Evolutionary conservation across 2,888 invertebrate species (phyloP).

Genomic region (Lycaena phlaeas): DNA sequence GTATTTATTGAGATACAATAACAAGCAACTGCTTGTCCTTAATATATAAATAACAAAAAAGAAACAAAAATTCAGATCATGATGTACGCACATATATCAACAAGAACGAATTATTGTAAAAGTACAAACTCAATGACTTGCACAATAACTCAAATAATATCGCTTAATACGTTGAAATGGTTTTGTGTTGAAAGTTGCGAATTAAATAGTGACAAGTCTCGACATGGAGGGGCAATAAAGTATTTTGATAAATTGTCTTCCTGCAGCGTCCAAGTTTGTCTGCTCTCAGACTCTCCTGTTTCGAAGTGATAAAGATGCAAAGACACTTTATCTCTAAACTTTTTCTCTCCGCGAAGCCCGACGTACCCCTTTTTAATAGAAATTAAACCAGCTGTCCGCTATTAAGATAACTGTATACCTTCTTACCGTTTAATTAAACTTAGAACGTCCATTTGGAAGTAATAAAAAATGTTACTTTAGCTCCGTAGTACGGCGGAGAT

Average conservation of each 20-base stretch:
- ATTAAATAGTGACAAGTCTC: constrained; percentile 33
- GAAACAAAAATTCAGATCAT: constrained; percentile 41
- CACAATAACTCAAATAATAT: too few relatives aligned
- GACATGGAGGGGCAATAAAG: constrained; percentile 1
- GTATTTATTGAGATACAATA: too few relatives aligned
- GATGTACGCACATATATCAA: too few relatives aligned
- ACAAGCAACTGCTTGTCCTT: too few relatives aligned
- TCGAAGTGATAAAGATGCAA: constrained; percentile 37
- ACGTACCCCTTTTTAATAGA: constrained; percentile 51
- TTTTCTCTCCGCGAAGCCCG: constrained; percentile 47
- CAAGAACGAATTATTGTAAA: too few relatives aligned
- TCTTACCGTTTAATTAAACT: constrained; percentile 44
- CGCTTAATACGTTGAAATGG: too few relatives aligned
- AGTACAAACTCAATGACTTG: too few relatives aligned
- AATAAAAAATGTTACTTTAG: constrained; percentile 4
- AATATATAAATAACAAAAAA: too few relatives aligned
- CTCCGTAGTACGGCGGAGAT: background rate
- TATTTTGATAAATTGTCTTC: constrained; percentile 37
- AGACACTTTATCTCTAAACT: constrained; percentile 63
- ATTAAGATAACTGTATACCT: constrained; percentile 51
- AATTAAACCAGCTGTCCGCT: constrained; percentile 52
- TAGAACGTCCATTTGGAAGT: constrained; percentile 14
- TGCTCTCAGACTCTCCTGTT: constrained; percentile 27
- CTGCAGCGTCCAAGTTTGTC: constrained; percentile 36
- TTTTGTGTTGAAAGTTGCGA: constrained; percentile 9